These are phyloP conservation scores for Pseudococcus longispinus DNA, from an alignment of 2,888 invertebrate species.

Conservation along the genomic window DNA sequence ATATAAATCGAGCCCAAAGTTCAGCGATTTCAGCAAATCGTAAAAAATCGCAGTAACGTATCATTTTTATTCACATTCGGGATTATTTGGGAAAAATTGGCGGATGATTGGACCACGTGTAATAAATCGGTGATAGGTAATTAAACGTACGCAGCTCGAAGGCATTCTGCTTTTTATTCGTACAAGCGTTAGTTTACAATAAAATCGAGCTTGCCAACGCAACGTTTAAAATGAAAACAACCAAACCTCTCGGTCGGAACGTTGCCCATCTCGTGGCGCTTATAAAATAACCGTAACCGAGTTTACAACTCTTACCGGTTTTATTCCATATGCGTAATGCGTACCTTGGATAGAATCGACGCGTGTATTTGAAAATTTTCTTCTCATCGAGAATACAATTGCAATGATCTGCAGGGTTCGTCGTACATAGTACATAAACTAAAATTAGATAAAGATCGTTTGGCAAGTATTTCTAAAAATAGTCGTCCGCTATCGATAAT, in stretches of 20 bases:
- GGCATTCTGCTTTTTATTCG: neutral
- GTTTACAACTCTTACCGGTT: constrained; percentile 32
- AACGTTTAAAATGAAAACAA: neutral
- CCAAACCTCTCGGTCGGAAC: neutral
- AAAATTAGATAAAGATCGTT: constrained; percentile 39
- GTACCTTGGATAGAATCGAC: neutral
- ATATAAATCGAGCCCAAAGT: neutral
- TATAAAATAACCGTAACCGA: constrained; percentile 31
- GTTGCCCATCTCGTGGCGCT: constrained; percentile 22
- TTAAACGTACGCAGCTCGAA: neutral
- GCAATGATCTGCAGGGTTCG: neutral
- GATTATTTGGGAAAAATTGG: neutral
- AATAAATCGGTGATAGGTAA: neutral
- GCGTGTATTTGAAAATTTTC: constrained; percentile 1
- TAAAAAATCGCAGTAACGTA: neutral
- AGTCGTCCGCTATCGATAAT: constrained; percentile 15
- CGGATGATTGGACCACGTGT: neutral
- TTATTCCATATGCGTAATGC: neutral
- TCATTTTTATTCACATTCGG: neutral
- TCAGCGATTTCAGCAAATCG: neutral
- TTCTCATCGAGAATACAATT: neutral
- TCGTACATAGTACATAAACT: neutral
- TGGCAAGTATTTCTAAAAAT: constrained; percentile 20
- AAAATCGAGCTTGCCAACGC: neutral
- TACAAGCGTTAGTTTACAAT: neutral